phyloP scores from a whole-genome alignment of 2,113 vertebrate species.

The Plotosus lineatus region DNA sequence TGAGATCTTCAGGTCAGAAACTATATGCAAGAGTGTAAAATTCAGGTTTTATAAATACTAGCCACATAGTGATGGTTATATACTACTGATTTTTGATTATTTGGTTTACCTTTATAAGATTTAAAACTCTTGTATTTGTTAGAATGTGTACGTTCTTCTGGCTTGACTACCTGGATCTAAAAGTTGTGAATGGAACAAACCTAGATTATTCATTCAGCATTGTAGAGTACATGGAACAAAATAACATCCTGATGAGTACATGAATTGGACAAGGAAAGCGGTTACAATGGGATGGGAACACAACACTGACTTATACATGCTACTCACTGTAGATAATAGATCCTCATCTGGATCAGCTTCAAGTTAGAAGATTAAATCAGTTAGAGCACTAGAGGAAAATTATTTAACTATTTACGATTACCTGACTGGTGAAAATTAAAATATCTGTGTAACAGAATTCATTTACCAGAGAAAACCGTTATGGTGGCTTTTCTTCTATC shows the following conservation, averaged over 20 bases:
- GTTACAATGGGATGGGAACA: background rate
- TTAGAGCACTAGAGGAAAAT: conserved; percentile 11
- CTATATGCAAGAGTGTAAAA: conserved; percentile 22
- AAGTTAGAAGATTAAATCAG: conserved; percentile 46
- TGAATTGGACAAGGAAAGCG: background rate
- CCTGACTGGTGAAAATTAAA: background rate
- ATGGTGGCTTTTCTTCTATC: conserved; percentile 61
- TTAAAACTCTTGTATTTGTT: conserved; percentile 1
- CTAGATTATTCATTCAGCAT: background rate
- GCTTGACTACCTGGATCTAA: conserved; percentile 23
- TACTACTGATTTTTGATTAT: background rate
- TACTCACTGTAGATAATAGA: conserved; percentile 69
- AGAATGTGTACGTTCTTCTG: conserved; percentile 27
- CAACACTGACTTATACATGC: background rate
- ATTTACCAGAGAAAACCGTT: conserved; percentile 60
- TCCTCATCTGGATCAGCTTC: conserved; percentile 59
- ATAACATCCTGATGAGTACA: background rate
- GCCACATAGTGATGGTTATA: background rate
- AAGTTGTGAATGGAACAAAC: conserved; percentile 16
- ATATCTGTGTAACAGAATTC: background rate
- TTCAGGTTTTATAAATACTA: background rate
- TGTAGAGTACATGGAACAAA: conserved; percentile 3
- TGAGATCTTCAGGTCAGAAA: conserved; percentile 40
- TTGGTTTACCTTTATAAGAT: conserved; percentile 20
- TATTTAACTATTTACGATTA: background rate